phyloP scores from a whole-genome alignment of 2,797 vertebrate species.

The Coregonus sp. region DNA sequence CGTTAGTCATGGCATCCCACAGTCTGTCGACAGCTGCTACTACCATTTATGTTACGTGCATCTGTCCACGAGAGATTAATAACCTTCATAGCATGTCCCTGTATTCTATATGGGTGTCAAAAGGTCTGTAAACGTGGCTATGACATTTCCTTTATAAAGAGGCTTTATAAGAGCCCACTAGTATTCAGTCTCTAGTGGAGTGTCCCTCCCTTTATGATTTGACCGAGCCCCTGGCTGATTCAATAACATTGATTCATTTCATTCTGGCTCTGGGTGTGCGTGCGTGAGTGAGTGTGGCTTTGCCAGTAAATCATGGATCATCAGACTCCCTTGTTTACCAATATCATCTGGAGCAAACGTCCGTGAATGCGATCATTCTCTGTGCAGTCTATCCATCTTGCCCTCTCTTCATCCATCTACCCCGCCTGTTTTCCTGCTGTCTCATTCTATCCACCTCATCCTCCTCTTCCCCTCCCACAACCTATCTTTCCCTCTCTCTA shows the following conservation, averaged over 20 bases:
- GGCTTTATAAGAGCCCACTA: slow-evolving; percentile 31
- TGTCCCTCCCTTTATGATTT: slow-evolving; percentile 29
- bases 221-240: slow-evolving; percentile 29
- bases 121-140: slow-evolving; percentile 39
- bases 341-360: slow-evolving; percentile 37
- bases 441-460: slow-evolving; percentile 32
- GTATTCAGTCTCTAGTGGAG: slow-evolving; percentile 23
- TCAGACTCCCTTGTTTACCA: slow-evolving; percentile 46
- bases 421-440: background rate
- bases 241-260: slow-evolving; percentile 34
- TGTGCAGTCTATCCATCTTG: background rate
- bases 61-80: no score
- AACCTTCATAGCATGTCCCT: background rate
- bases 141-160: slow-evolving; percentile 38
- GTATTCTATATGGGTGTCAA: slow-evolving; percentile 22
- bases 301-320: slow-evolving; percentile 52
- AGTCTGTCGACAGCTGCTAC: no score
- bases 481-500: slow-evolving; percentile 8
- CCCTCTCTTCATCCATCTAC: background rate
- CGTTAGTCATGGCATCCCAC: no score
- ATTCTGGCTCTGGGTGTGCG: no score
- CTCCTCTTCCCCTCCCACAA: slow-evolving; percentile 27
- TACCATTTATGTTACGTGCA: no score
- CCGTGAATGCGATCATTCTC: slow-evolving; percentile 19
- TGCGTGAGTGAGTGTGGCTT: slow-evolving; percentile 12